Base-by-base conservation (phyloP, 1,140 invertebrate genomes). In the Drosophila murphyi region DNA sequence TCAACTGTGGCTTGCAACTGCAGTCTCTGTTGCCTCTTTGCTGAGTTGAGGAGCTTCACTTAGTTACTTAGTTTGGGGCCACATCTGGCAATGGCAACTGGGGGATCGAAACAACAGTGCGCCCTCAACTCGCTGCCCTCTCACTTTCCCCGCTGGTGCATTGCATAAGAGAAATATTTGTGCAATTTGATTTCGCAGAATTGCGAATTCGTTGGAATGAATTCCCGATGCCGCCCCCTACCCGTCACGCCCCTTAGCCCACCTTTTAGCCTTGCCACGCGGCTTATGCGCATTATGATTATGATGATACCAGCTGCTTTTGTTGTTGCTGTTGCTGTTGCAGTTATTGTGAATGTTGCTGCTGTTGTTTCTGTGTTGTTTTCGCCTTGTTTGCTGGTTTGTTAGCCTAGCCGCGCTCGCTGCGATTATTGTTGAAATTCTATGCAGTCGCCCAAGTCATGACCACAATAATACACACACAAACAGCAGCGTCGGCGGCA, bases 161-260 rank as follows among this genome's bases (percentile, higher is more conserved):
- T 89, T 89, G 85, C 85, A 88, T 86, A 87, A 88, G 80, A 76
- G 80, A 88, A 89, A 89, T 90, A 91, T 91, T 91, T 91, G 78
- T 91, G 88, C 88, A 91, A 91, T 91, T 91, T 91, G 78, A 91
- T 91, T 91, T 91, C 88, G 88, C 76, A 80, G 88, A 91, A 91
- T 91, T 91, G 88, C 69, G 89, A 91, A 88, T 91, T 91, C 88
- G 76, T 68, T 91, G 88, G 88, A 91, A 91, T 88, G 80, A 88
- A 88, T 88, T 83, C 73, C 83, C 82, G 61, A 48, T 61, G 32
- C 50, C 39, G 39, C 56, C 20, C 29, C 51, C 29, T 29, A 32
- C 31, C n/a, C 59, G 28, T 1, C 10, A 43, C 35, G n/a, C 41
- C 54, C 69, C 35, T 12, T 35, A 47, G 52, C 8, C 48, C 47